Evolutionary conservation across 2,888 invertebrate species (phyloP), one percentile per base, ranked within the genome.

Genomic region (Acleris sparsana): DNA sequence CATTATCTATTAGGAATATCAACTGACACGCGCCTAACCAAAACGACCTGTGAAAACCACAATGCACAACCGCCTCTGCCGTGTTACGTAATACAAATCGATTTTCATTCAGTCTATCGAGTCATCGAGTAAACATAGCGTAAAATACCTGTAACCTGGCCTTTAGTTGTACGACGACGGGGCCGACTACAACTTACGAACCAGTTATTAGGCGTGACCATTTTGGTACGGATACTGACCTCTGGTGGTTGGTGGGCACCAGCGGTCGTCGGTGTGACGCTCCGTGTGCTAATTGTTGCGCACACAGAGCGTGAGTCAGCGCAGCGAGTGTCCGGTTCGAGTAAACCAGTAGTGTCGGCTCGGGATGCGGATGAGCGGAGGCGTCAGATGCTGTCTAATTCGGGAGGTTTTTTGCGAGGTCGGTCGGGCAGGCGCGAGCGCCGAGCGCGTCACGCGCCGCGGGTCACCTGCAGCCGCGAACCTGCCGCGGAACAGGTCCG

Each of bases 141-240:
- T 88, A 88, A 87, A 87, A 91, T 88, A 89, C 88, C 85, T 86
- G 89, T 89, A 91, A 84, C 85, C 83, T 84, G 84, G 88, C 85
- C 80, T 82, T 86, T 87, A 86, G 89, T 88, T 89, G 88, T 89
- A 89, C 85, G 87, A 88, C 85, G 86, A 87, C 85, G 86, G 84
- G 87, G 85, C 83, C 87, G 86, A 86, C 86, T 89, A 88, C 91
- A 87, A 87, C 82, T 87, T 88, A 87, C 88, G 90, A 92, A 91
- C 92, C 92, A 92, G 92, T 92, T 92, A 91, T 92, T 92, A 92
- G 92, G 89, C 89, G 92, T 92, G 91, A 92, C 91, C 91, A 90
- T 92, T 89, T 92, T 84, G 89, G 90, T 91, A 89, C 89, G 90
- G 89, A 92, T 92, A 91, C 90, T 92, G 92, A 92, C 92, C 92